phyloP scores from a whole-genome alignment of 2,113 vertebrate species.

The Apaloderma vittatum region DNA sequence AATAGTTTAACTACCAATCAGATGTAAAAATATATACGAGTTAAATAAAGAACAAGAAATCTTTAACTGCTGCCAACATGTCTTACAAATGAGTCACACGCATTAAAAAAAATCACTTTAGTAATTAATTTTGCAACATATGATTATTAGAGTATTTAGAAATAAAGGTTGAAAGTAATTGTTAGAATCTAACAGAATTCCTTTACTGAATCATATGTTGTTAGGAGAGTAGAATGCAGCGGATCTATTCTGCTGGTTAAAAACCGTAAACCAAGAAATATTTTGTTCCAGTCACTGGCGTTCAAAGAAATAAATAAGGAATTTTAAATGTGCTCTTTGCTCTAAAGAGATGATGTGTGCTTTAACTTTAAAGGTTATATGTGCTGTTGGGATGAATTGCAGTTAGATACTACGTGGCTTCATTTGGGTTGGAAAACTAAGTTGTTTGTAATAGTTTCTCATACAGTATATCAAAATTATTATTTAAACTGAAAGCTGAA shows the following conservation, averaged over 20 bases:
- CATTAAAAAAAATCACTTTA: background rate
- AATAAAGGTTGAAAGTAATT: background rate
- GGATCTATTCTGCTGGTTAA: background rate
- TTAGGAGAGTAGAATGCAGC: background rate
- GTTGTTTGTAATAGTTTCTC: background rate
- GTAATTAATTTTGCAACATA: background rate
- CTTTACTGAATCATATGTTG: background rate
- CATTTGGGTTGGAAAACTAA: background rate
- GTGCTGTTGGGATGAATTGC: background rate
- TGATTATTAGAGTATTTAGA: background rate
- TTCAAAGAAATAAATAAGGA: background rate
- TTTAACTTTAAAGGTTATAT: background rate
- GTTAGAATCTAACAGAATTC: background rate
- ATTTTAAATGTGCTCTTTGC: background rate
- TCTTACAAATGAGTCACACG: background rate
- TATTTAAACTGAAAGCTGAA: background rate
- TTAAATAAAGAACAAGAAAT: background rate
- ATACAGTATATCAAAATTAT: background rate
- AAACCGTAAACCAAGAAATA: background rate
- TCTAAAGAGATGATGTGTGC: background rate
- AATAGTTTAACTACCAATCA: background rate
- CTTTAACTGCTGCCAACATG: background rate
- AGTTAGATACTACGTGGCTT: background rate
- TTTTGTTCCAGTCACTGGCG: background rate
- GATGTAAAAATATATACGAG: background rate